Percentiles rank a stretch among this genome's conserved stretches.
phyloP scores from a whole-genome alignment of 2,113 vertebrate species.

The Ailurus styani region DNA sequence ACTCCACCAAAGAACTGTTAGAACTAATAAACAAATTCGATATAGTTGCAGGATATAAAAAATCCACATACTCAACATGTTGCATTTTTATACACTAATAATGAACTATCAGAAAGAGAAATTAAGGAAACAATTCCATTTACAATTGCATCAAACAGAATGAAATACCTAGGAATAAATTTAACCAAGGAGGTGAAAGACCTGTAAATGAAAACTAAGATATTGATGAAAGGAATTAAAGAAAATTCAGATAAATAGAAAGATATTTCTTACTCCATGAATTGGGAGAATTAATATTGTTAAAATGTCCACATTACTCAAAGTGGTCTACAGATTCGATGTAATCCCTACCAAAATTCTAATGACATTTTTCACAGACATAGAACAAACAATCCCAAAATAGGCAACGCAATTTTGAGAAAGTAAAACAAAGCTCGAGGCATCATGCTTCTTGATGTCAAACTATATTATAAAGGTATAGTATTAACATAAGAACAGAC shows the following conservation, averaged over 20 bases:
- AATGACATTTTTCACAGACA: not conserved
- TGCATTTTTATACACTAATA: not conserved
- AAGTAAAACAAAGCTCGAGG: not conserved
- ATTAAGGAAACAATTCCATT: not conserved
- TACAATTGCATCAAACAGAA: not conserved
- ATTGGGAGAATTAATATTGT: no score
- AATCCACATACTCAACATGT: not conserved
- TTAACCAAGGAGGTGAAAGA: no score
- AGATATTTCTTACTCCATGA: no score
- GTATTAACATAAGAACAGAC: not conserved
- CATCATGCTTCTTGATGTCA: not conserved
- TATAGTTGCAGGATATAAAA: not conserved
- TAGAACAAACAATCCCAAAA: not conserved
- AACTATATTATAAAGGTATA: not conserved
- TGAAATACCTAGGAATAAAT: not conserved
- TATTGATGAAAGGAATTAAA: no score
- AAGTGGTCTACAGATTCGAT: not conserved
- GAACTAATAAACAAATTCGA: not conserved
- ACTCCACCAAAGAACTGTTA: not conserved
- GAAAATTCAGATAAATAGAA: no score
- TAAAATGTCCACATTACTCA: not conserved
- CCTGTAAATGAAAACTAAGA: no score
- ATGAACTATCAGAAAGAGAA: not conserved
- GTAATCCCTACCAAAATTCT: not conserved
- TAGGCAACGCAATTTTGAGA: not conserved